These are phyloP conservation scores for Calidris pygmaea DNA, from an alignment of 2,113 vertebrate genomes.

Conservation along the genomic window DNA sequence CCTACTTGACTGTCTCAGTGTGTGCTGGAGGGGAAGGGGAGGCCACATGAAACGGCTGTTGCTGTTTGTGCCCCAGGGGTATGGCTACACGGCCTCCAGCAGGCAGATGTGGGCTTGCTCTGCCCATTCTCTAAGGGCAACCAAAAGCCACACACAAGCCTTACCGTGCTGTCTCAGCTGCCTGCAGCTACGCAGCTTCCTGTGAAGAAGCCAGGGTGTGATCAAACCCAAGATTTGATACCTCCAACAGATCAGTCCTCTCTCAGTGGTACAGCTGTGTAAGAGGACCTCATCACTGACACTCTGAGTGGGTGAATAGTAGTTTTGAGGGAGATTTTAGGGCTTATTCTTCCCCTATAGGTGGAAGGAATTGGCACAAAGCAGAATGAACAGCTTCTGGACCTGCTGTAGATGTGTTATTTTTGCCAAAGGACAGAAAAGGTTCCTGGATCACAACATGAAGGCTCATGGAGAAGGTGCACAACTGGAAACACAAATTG, in stretches of 20 bases:
- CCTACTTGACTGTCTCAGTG: neutral
- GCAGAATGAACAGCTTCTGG: neutral
- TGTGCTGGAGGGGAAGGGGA: neutral
- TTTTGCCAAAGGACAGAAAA: neutral
- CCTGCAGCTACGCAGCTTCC: neutral
- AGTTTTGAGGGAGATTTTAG: neutral
- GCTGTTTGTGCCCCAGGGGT: neutral
- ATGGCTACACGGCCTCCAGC: neutral
- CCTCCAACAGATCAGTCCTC: neutral
- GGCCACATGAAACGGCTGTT: neutral
- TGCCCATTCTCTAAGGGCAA: neutral
- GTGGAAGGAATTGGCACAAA: rapidly evolving
- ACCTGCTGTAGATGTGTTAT: neutral
- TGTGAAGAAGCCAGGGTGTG: neutral
- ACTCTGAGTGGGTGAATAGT: neutral
- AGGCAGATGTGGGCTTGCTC: neutral
- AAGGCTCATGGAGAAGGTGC: neutral
- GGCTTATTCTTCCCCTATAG: neutral
- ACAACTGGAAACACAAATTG: neutral
- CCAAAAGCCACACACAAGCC: neutral
- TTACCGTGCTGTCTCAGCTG: neutral
- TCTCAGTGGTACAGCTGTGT: neutral
- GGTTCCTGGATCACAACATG: neutral
- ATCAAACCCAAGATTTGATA: neutral
- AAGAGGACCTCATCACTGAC: neutral